Conservation (phyloP, 1,140 invertebrate genomes). For the Drosophila chauvacae region DNA sequence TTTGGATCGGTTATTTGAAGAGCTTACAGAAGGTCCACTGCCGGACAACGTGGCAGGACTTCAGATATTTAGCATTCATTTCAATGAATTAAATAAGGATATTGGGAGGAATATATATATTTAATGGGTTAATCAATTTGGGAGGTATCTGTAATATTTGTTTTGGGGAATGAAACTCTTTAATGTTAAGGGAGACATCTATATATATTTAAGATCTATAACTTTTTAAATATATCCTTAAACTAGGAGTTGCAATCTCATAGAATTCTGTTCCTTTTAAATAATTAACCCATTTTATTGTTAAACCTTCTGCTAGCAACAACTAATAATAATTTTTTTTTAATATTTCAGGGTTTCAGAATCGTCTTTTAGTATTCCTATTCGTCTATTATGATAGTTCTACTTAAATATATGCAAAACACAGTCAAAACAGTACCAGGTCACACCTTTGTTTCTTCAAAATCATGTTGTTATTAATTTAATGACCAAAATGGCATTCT, state of each 20-base stretch:
- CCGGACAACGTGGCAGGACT: slow-evolving; percentile 11
- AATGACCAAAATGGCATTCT: slow-evolving; percentile 65
- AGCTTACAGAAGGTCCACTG: slow-evolving; percentile 27
- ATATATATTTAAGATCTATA: neutral
- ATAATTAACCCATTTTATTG: no score
- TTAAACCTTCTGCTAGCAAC: no score
- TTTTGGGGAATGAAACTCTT: neutral
- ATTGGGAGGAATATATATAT: neutral
- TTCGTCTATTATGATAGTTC: neutral
- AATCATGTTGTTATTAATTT: slow-evolving; percentile 68
- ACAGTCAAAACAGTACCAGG: rapidly evolving
- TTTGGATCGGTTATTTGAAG: slow-evolving; percentile 20
- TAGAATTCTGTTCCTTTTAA: no score
- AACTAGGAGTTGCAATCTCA: neutral
- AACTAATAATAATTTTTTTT: neutral
- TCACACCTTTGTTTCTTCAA: slow-evolving; percentile 16
- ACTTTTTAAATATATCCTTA: neutral
- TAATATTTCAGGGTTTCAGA: neutral
- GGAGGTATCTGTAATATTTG: neutral
- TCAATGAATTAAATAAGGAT: slow-evolving; percentile 13
- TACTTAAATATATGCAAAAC: neutral
- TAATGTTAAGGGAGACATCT: no score
- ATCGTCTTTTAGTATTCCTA: neutral
- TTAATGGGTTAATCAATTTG: neutral
- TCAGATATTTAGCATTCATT: neutral